Conservation (phyloP, 2,113 vertebrate genomes). For the Sebastes schlegelii region DNA sequence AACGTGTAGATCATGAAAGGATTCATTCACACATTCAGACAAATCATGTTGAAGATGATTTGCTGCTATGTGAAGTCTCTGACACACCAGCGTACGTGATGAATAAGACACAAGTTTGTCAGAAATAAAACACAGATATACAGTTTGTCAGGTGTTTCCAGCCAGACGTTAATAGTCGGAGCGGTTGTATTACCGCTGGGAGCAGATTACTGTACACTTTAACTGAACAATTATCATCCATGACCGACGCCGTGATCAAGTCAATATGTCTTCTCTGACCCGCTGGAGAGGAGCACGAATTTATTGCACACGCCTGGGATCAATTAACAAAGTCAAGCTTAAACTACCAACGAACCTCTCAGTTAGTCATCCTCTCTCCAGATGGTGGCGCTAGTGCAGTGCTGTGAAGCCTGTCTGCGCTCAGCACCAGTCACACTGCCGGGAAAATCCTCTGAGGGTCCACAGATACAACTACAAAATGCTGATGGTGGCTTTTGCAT, state of each 20-base stretch:
- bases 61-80: conserved; percentile 4
- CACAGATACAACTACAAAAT: not conserved
- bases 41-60: not conserved
- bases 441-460: not conserved
- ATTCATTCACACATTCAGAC: not conserved
- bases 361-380: not conserved
- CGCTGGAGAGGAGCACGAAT: conserved; percentile 67
- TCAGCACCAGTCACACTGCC: not conserved
- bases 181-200: conserved; percentile 11
- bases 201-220: conserved; percentile 70
- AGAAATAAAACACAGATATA: conserved; percentile 8
- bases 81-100: not conserved
- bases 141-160: conserved; percentile 28
- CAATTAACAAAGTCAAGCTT: conserved; percentile 62
- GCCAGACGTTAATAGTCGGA: not conserved
- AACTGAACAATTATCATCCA: conserved; percentile 77
- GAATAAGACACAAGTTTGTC: conserved; percentile 1
- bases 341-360: not conserved
- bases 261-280: conserved; percentile 77
- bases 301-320: conserved; percentile 69
- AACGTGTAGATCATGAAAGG: not conserved
- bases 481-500: not conserved
- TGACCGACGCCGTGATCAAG: conserved; percentile 76
- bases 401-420: not conserved
- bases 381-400: conserved; percentile 53